Evolutionary conservation across 2,797 vertebrate genomes (phyloP), one percentile per base, ranked within the genome.

Genomic region (Limosa lapponica): DNA sequence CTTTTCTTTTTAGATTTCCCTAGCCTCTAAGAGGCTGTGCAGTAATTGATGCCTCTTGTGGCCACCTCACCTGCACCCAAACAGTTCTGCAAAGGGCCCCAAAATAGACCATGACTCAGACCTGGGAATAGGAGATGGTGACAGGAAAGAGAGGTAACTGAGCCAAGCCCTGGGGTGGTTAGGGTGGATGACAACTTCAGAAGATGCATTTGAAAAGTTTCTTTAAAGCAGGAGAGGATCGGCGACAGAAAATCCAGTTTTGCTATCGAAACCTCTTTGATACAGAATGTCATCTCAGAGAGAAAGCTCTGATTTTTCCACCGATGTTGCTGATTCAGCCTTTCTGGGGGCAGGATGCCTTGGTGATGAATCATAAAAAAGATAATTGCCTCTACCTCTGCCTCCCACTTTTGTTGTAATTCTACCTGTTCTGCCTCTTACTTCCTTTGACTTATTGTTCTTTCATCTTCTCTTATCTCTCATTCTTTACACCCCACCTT

Each of bases 31-130:
- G 43, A 95, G 87, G 81, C 83, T 37, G 71, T 83, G 82, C 88
- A 51, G 91, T 93, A 95, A 92, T 89, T 91, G 79, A 82, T 95
- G 54, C 70, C 62, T 90, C 90, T 91, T 41, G n/a, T 81, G 87
- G 86, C 62, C 57, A 93, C 86, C 66, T 82, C 89, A 82, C 92
- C 81, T 90, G 79, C 96, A 80, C 61, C 77, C 84, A 93, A 87
- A 94, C 71, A 23, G 25, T 37, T 93, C 64, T 58, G 74, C 64
- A 65, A 64, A 82, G 78, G 34, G 39, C 32, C 81, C 58, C 51
- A 55, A 93, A 96, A 94, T 64, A 96, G 87, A 75, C 66, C 6
- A 4, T 91, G 93, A 95, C 82, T 90, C 85, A 95, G 65, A 72
- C 11, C 73, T 41, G 52, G 37, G 54, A 91, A 93, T 82, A 93